phyloP scores from a whole-genome alignment of 23 tunicate species.

The Trididemnum nubilum region DNA sequence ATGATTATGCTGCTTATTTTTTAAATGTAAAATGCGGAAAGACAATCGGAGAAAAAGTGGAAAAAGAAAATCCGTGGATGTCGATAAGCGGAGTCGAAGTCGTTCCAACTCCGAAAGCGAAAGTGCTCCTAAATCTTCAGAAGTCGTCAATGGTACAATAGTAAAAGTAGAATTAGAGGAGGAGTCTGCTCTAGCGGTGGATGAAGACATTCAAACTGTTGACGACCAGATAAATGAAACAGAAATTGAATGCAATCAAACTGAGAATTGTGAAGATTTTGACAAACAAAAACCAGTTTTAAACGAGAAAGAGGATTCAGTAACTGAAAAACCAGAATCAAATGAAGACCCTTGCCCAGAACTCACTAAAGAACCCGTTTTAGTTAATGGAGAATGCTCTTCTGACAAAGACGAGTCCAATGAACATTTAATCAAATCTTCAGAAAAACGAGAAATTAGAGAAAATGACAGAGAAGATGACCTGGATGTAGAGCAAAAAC shows the following conservation, averaged over 20 bases:
- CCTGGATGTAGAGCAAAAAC: not conserved
- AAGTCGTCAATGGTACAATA: not conserved
- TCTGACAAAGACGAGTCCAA: no score
- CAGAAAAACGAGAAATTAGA: no score
- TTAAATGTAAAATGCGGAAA: conserved; percentile 16
- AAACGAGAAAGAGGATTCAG: no score
- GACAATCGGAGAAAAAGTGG: conserved; percentile 9
- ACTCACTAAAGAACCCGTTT: no score
- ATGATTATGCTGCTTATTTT: no score
- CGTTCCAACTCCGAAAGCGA: not conserved
- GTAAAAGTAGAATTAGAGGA: not conserved
- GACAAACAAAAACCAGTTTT: no score
- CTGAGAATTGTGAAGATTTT: not conserved
- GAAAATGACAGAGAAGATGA: not conserved
- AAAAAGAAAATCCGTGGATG: conserved; percentile 22
- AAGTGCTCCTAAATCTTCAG: not conserved
- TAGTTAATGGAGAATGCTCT: no score
- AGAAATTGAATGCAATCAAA: not conserved
- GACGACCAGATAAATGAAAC: not conserved
- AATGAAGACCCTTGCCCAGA: no score
- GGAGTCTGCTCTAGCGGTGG: not conserved
- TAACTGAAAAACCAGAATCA: no score
- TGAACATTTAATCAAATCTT: no score
- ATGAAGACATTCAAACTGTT: not conserved
- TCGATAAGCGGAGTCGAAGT: conserved; percentile 2